Evolutionary conservation across 2,888 invertebrate species (phyloP).

Genomic region (Drymonia ruficornis): DNA sequence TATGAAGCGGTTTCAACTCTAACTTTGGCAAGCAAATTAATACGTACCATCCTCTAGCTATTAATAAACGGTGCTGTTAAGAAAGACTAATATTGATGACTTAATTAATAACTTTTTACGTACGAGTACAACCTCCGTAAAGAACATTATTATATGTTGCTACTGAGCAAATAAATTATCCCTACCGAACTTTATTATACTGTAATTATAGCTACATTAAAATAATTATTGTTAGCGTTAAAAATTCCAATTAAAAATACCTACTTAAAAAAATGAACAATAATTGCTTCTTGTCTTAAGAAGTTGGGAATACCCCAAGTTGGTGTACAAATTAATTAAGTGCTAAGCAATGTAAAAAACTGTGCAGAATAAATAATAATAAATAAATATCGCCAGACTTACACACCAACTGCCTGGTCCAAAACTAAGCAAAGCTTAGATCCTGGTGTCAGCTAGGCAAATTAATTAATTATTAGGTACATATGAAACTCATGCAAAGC

Average conservation of each 20-base stretch:
- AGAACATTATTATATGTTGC: not conserved
- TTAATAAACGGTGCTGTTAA: not conserved
- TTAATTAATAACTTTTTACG: slow-evolving; percentile 3
- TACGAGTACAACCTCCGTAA: not conserved
- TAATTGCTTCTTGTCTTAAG: not conserved
- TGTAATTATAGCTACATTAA: not conserved
- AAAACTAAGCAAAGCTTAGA: too few species aligned
- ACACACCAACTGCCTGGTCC: too few species aligned
- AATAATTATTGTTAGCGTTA: not conserved
- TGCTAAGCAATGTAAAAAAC: too few species aligned
- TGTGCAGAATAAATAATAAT: too few species aligned
- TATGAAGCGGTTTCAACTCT: too few species aligned
- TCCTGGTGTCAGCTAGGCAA: too few species aligned
- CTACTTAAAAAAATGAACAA: not conserved
- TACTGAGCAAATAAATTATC: not conserved
- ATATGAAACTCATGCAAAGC: too few species aligned
- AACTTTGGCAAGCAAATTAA: too few species aligned
- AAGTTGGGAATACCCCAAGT: too few species aligned
- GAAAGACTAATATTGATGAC: not conserved
- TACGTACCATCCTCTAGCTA: not conserved
- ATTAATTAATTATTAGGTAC: too few species aligned
- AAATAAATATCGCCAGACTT: too few species aligned
- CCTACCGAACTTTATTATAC: not conserved
- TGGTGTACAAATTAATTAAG: too few species aligned
- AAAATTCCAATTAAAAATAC: not conserved